These are phyloP conservation scores for Hypsibius dujardini DNA, from an alignment of 1,140 invertebrate species.

Conservation along the genomic window DNA sequence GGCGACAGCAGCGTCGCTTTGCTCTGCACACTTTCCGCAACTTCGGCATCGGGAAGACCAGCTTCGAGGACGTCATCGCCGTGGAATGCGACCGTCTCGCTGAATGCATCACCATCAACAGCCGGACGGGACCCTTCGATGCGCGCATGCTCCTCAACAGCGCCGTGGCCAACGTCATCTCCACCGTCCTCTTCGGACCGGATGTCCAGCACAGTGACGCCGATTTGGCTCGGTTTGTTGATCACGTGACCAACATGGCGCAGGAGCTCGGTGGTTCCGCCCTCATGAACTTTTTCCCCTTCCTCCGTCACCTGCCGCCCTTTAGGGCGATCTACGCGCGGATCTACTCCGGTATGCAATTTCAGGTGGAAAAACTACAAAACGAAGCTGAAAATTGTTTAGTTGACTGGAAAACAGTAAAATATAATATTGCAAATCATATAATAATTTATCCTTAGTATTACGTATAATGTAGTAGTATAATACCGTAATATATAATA, in stretches of 20 bases:
- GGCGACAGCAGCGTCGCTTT: constrained; percentile 77
- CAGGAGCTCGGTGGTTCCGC: neutral
- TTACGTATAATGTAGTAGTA: no score
- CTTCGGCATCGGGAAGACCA: constrained; percentile 45
- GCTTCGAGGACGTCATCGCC: neutral
- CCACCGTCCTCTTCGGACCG: constrained; percentile 4
- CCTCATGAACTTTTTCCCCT: neutral
- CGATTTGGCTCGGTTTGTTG: neutral
- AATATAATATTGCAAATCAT: neutral
- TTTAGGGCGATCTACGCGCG: neutral
- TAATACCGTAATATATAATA: no score
- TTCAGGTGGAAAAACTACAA: no score
- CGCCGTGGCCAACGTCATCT: neutral
- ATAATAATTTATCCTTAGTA: no score
- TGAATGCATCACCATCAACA: neutral
- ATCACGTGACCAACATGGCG: constrained; percentile 3
- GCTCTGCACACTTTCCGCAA: constrained; percentile 65
- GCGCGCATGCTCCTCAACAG: neutral
- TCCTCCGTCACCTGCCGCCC: neutral
- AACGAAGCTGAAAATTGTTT: no score
- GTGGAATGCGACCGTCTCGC: neutral
- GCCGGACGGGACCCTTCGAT: neutral
- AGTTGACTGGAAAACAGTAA: neutral
- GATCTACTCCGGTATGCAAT: no score
- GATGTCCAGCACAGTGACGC: neutral